Base-by-base conservation (phyloP, 2,797 vertebrate genomes). In the Sebastes alutus region DNA sequence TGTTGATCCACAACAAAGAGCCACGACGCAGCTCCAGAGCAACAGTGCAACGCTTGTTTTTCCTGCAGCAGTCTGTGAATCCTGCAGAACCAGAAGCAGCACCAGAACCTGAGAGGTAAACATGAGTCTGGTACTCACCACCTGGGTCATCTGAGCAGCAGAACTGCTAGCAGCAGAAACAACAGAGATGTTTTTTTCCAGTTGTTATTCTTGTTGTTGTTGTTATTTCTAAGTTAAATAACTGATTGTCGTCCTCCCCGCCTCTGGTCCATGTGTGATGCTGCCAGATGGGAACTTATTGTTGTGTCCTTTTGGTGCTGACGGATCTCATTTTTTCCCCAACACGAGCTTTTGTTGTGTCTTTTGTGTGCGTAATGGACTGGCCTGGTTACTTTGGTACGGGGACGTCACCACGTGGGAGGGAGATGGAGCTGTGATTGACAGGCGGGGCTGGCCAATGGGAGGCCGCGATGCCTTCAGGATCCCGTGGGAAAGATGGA, bases 331-430 rank as follows among this genome's bases (percentile, higher is more conserved):
- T 95, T 92, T 93, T 92, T 42, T 0, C 35, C 81, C 81, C 88
- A 42, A 70, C 90, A 85, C 89, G 73, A 77, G 92, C 94, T 96
- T 96, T 96, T 96, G 95, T 96, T 96, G 92, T 94, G 88, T 90
- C 93, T 94, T 95, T 96, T 95, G 94, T 96, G 94, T 94, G 88
- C 93, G 93, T 91, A 88, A 93, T 89, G 87, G 88, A 91, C 94
- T 93, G 88, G 94, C 89, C 91, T 95, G 87, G 82, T 93, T 92
- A 94, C 94, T 95, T 93, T 94, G 87, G 88, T 88, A 76, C 76
- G 70, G 70, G 52, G 68, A 95, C 95, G 95, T 96, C 95, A 96
- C 72, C 86, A 79, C 69, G 89, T 87, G 88, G 94, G 95, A 77
- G 92, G 95, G 86, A 58, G 76, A 79, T 38, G 0, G 4, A 2